Evolutionary conservation across 2,113 vertebrate genomes (phyloP).

Genomic region (Mungos mungo): DNA sequence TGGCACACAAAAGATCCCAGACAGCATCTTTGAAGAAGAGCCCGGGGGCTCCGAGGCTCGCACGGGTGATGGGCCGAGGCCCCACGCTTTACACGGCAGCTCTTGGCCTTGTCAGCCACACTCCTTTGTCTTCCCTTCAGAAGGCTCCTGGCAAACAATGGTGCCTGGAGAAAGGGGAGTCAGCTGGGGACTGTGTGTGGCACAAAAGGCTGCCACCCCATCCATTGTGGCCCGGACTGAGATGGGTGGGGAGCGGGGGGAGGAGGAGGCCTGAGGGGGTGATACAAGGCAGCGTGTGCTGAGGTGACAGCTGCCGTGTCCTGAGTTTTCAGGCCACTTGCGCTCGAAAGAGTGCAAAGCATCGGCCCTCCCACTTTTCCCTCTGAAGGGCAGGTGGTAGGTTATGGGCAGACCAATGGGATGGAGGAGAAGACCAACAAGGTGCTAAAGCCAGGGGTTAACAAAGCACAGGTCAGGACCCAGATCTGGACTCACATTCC

Average conservation of each 20-base stretch:
- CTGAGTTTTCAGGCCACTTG: not conserved
- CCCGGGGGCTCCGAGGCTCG: not conserved
- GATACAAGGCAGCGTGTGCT: constrained; percentile 47
- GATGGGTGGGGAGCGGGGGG: not conserved
- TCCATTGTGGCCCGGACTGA: constrained; percentile 35
- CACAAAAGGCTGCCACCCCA: constrained; percentile 56
- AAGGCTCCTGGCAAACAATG: constrained; percentile 14
- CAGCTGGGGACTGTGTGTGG: constrained; percentile 51
- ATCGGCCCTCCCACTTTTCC: not conserved
- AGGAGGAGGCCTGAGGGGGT: not conserved
- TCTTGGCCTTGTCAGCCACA: not conserved
- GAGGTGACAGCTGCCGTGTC: constrained; percentile 51
- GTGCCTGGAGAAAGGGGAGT: not conserved
- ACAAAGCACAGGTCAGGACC: not conserved
- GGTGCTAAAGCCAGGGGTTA: not conserved
- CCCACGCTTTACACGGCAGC: not conserved
- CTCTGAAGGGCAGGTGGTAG: not conserved
- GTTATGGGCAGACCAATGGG: not conserved
- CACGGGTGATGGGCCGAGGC: not conserved
- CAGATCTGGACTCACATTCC: not conserved
- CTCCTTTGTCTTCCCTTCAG: constrained; percentile 60
- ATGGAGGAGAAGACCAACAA: not conserved
- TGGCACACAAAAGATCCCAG: constrained; percentile 45
- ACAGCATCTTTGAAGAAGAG: constrained; percentile 55
- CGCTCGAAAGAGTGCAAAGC: not conserved